phyloP scores from a whole-genome alignment of 2,113 vertebrate species.

The Bungarus multicinctus region DNA sequence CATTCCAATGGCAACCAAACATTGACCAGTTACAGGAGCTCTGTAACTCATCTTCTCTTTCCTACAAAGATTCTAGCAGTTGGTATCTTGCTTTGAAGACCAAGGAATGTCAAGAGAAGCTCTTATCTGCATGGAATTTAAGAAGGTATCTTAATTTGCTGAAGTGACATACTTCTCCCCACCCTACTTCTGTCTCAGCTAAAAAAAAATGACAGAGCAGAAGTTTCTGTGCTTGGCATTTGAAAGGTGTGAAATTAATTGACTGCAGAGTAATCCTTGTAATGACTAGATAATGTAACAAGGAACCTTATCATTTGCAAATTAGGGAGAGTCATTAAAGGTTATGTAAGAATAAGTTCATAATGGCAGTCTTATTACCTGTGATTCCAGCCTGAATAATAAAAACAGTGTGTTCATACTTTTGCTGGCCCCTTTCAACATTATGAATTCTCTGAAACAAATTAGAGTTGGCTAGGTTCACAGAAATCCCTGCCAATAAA shows the following conservation, averaged over 20 bases:
- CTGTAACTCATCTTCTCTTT: neutral
- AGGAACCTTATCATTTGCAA: conserved; percentile 37
- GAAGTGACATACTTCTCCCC: neutral
- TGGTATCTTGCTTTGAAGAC: neutral
- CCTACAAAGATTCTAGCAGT: neutral
- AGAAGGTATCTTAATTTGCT: neutral
- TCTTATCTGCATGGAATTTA: neutral
- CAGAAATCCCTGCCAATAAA: neutral
- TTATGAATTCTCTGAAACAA: neutral
- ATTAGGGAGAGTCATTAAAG: conserved; percentile 33
- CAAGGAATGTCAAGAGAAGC: neutral
- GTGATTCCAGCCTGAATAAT: neutral
- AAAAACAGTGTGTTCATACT: neutral
- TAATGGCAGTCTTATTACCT: conserved; percentile 35
- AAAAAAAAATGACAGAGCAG: conserved; percentile 27
- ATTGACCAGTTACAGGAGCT: neutral
- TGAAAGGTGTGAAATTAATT: conserved; percentile 43
- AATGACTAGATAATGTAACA: conserved; percentile 49
- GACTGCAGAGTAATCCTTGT: conserved; percentile 37
- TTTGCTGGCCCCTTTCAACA: neutral
- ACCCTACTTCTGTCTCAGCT: neutral
- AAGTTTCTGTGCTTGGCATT: conserved; percentile 32
- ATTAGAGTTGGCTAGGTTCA: neutral
- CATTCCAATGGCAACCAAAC: neutral
- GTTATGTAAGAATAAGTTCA: conserved; percentile 3